phyloP scores from a whole-genome alignment of 2,888 invertebrate genomes.

The Parnassius mnemosyne region DNA sequence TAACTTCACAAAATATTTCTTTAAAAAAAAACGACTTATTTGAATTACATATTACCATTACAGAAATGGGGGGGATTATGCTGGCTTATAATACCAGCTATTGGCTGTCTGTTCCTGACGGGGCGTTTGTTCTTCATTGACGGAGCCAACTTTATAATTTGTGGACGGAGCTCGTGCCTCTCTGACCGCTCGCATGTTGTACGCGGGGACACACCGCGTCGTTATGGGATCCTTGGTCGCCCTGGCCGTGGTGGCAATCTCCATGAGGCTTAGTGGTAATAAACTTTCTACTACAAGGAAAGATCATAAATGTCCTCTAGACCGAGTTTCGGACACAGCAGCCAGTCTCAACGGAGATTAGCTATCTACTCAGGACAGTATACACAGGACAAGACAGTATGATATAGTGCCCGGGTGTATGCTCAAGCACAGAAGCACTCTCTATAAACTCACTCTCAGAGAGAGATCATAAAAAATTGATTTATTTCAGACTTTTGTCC shows the following conservation, averaged over 20 bases:
- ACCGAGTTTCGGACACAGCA: too few relatives aligned
- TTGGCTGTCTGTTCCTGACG: constrained; percentile 16
- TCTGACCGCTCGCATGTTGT: constrained; percentile 13
- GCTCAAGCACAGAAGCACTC: too few relatives aligned
- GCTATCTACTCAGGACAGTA: too few relatives aligned
- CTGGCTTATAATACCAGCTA: constrained; percentile 21
- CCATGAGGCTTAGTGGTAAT: constrained; percentile 22
- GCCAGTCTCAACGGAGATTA: too few relatives aligned
- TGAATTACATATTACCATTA: background rate
- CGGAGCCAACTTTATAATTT: too few relatives aligned
- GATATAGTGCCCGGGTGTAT: too few relatives aligned
- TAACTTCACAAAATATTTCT: background rate
- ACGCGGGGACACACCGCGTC: constrained; percentile 16
- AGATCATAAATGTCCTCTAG: too few relatives aligned
- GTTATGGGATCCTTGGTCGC: constrained; percentile 14
- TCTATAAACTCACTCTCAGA: too few relatives aligned
- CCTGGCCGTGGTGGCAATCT: constrained; percentile 5
- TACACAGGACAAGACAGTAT: too few relatives aligned
- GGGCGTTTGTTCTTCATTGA: constrained; percentile 19
- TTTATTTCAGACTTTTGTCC: too few relatives aligned
- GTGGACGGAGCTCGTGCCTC: constrained; percentile 12
- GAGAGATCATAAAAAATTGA: too few relatives aligned
- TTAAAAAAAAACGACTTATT: background rate
- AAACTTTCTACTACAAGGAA: too few relatives aligned
- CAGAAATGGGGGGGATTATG: constrained; percentile 11